Evolutionary conservation across 2,797 vertebrate genomes (phyloP).

Genomic region (Megaceryle alcyon): DNA sequence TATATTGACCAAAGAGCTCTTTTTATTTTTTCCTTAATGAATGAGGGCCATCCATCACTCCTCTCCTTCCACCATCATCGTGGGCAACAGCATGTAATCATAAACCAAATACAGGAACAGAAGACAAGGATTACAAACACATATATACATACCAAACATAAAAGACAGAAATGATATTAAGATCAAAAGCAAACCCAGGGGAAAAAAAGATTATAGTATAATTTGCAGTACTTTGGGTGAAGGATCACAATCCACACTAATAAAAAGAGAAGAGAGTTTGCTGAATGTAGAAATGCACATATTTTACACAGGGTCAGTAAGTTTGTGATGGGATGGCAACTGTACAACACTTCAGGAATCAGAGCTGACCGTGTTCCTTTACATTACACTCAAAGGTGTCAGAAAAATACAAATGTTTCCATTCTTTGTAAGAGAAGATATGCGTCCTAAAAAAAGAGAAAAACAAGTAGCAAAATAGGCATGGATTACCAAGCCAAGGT

Average conservation of each 20-base stretch:
- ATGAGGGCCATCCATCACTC: not conserved
- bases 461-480: not conserved
- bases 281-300: not conserved
- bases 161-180: not conserved
- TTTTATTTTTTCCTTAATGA: not conserved
- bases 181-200: not conserved
- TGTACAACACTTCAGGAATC: not conserved
- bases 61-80: not conserved
- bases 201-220: not conserved
- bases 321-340: not conserved
- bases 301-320: slow-evolving; percentile 3
- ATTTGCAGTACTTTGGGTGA: slow-evolving; percentile 14
- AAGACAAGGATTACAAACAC: slow-evolving; percentile 54
- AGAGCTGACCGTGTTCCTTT: not conserved
- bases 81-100: slow-evolving; percentile 52
- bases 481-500: not conserved
- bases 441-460: slow-evolving; percentile 11
- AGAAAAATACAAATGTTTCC: slow-evolving; percentile 4
- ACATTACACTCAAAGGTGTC: not conserved
- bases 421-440: slow-evolving; percentile 1
- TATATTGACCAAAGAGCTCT: not conserved
- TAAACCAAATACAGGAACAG: slow-evolving; percentile 25
- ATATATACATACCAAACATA: slow-evolving; percentile 54
- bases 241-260: not conserved
- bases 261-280: not conserved